Conservation (phyloP, 2,113 vertebrate species). For the Aleadryas rufinucha region DNA sequence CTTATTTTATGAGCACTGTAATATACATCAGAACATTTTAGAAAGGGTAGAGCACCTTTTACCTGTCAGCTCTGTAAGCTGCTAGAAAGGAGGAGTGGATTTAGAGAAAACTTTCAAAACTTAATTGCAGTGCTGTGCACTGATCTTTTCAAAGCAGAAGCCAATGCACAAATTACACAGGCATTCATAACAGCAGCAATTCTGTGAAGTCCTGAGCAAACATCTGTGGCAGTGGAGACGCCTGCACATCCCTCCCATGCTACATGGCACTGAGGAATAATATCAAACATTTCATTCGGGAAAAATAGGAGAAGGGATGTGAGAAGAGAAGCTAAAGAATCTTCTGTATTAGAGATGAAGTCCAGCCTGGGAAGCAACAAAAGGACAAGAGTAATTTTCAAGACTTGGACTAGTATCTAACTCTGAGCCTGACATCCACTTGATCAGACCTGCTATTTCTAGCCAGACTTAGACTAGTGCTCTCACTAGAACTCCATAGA, state of each 20-base stretch:
- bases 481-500: neutral
- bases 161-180: neutral
- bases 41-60: neutral
- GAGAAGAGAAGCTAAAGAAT: neutral
- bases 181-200: neutral
- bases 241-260: accelerated
- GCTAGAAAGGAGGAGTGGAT: neutral
- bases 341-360: neutral
- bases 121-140: neutral
- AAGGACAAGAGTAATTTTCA: neutral
- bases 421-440: neutral
- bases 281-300: neutral
- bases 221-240: neutral
- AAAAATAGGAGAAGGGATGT: neutral
- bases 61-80: neutral
- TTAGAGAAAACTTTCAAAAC: neutral
- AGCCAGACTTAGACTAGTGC: neutral
- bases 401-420: neutral
- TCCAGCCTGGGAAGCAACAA: neutral
- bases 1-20: neutral
- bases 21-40: neutral
- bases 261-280: neutral
- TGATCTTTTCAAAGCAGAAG: neutral
- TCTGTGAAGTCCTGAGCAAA: neutral
- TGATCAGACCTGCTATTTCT: neutral